A percentile compares a stretch with the other conserved stretches of the same genome.
These are phyloP conservation scores for Paramisgurnus dabryanus DNA, from an alignment of 2,113 vertebrate genomes.

Conservation along the genomic window DNA sequence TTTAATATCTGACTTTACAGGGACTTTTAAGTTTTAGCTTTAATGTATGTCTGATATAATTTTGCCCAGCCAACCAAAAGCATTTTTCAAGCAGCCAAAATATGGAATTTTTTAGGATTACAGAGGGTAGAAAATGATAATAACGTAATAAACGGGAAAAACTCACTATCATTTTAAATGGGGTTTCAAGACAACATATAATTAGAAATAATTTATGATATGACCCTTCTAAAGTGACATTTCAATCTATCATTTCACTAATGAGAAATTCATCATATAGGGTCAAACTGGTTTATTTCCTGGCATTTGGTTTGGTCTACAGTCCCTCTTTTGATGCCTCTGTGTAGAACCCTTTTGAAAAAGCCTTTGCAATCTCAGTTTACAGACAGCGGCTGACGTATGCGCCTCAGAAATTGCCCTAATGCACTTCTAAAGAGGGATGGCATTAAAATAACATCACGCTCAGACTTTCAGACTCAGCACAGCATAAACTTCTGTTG, in stretches of 20 bases:
- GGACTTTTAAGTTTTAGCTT: too few relatives aligned
- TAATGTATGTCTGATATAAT: too few relatives aligned
- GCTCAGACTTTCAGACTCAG: slow-evolving; percentile 51
- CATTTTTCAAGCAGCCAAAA: too few relatives aligned
- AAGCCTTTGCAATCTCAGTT: slow-evolving; percentile 44
- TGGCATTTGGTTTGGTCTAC: background rate
- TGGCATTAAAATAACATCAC: slow-evolving; percentile 51
- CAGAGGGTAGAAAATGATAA: too few relatives aligned
- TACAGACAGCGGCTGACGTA: slow-evolving; percentile 41
- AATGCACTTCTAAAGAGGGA: slow-evolving; percentile 43
- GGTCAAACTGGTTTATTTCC: background rate
- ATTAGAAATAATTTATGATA: background rate
- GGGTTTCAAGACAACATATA: too few relatives aligned
- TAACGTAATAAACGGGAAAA: too few relatives aligned
- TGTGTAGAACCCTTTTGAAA: slow-evolving; percentile 23
- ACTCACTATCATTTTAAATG: too few relatives aligned
- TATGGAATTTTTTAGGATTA: too few relatives aligned
- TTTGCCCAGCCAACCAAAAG: too few relatives aligned
- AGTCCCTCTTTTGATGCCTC: slow-evolving; percentile 23
- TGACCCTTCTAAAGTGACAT: background rate
- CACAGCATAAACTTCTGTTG: slow-evolving; percentile 50
- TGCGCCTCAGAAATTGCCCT: slow-evolving; percentile 48
- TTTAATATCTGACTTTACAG: too few relatives aligned
- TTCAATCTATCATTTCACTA: background rate
- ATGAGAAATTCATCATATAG: background rate